Base-by-base conservation (phyloP, 2,888 invertebrate genomes). In the Sarcophaga caerulescens region DNA sequence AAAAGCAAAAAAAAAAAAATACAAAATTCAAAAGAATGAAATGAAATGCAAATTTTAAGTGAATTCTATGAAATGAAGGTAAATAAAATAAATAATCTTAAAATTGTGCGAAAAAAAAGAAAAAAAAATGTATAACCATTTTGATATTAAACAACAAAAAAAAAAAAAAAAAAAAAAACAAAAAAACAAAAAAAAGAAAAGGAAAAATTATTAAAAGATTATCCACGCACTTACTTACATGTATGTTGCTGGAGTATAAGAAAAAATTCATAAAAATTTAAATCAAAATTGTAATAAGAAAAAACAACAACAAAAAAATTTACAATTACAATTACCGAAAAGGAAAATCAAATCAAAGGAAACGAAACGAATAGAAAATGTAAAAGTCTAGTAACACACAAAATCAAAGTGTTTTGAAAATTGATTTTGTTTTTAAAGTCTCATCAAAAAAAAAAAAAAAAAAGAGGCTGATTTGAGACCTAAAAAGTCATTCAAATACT, bases 71-170 rank as follows among this genome's bases (percentile, higher is more conserved):
- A 45, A 70, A 75, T 69, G 65, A 84, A 86, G 84, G 85, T 83
- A 85, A 83, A 74, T 83, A 71, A 85, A 83, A 74, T 83, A 71
- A 66, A 74, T 52, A 74, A 44, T 44, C 4, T 12, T 52, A 68
- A 62, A 78, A 62, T n/a, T 21, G 74, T 66, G 78, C 19, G n/a
- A 75, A 80, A 80, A 14, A 47, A 12, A 52, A 52, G 1, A 0
- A 85, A 81, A 84, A 80, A 85, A 86, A 84, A 84, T 86, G 84
- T 86, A 84, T 86, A 86, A 86, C 84, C 57, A 76, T 78, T 81
- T 86, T 77, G n/a, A 17, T 19, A 45, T 23, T 45, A 68, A 23
- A 60, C 25, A 12, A 71, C 45, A 57, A 65, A 12, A 44, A 57
- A 57, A 44, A n/a, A n/a, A n/a, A n/a, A 44, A 69, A 69, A 71